Evolutionary conservation across 2,797 vertebrate species (phyloP).

Genomic region (Xenops minutus): DNA sequence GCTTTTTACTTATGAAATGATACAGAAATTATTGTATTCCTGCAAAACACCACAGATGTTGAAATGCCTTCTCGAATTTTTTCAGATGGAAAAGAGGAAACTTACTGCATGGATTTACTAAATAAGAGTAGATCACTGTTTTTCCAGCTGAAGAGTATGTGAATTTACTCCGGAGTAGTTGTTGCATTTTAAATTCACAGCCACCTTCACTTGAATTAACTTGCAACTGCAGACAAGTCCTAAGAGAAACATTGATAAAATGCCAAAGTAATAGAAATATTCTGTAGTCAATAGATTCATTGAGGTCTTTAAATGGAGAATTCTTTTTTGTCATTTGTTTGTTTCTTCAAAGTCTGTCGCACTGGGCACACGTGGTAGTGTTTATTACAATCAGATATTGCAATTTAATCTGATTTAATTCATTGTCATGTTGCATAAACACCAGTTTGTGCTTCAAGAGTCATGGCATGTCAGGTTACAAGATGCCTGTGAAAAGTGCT

Average conservation of each 20-base stretch:
- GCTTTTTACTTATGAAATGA: background rate
- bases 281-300: background rate
- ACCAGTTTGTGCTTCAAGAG: background rate
- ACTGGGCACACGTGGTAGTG: background rate
- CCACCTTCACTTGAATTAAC: background rate
- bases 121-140: background rate
- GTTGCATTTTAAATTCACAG: background rate
- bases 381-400: background rate
- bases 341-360: background rate
- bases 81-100: background rate
- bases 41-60: background rate
- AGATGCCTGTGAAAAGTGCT: background rate
- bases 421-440: background rate
- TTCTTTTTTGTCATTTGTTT: background rate
- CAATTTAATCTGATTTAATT: background rate
- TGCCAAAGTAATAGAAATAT: constrained; percentile 6
- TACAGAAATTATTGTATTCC: background rate
- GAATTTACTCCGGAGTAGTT: background rate
- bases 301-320: background rate
- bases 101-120: background rate
- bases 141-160: background rate
- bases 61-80: background rate
- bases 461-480: background rate
- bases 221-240: background rate
- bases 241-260: constrained; percentile 12